Base-by-base conservation (phyloP, 2,888 invertebrate species). In the Drosophila emarginata region DNA sequence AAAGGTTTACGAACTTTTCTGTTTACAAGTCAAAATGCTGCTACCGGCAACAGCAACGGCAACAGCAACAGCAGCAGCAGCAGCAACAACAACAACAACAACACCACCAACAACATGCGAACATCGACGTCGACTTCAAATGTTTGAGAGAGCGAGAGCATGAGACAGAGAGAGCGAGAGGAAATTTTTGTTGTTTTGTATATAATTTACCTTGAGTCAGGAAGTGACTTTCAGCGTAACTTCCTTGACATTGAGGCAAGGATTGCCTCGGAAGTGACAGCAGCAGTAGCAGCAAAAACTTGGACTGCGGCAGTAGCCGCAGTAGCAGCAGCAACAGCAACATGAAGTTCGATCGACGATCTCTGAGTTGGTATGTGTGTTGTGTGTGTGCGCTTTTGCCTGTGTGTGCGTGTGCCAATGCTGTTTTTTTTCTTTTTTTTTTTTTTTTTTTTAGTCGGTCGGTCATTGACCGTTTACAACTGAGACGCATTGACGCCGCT, bases 1-100 rank as follows among this genome's bases (percentile, higher is more conserved):
- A 89, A 91, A 91, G 91, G 91, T 91, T 87, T 89, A 91, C 90
- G 91, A 91, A 91, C 91, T 91, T 89, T 91, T 88, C 82, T 90
- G 90, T 90, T 89, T 89, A 90, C 89, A 89, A 88, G 79, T 85
- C 78, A 81, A 45, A 45, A 71, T 68, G 67, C 67, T 67, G 79
- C 72, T 77, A 77, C 71, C 67, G 78, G 69, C 76, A 63, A 72
- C 59, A 45, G 45, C 18, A 40, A 18, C 40, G n/a, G 40, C 40
- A 40, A 40, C 40, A 45, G 40, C 40, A 40, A 7, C 40, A 40
- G 15, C 15, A n/a, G 7, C 37, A n/a, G 5, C 39, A 61, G 72
- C 53, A 40, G 58, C 60, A 39, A 45, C 68, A 36, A 53, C 62
- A 51, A 54, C 50, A 32, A 32, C 32, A 32, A 37, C 37, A 37